Conservation (phyloP, 2,888 invertebrate species). For the Xanthostigma xanthostigma region DNA sequence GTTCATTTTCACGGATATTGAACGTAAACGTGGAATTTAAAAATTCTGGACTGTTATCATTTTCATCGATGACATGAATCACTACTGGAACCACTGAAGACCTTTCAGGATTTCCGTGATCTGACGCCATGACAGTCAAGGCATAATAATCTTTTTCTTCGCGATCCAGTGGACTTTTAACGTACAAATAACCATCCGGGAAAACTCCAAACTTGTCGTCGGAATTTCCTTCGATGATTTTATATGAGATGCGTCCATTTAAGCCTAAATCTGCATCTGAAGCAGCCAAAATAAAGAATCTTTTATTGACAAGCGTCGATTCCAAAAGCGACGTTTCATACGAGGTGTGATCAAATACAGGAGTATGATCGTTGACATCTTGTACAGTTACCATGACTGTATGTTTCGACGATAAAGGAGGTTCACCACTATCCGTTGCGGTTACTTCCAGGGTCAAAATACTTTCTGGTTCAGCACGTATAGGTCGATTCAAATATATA, state of each 20-base stretch:
- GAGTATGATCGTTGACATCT: conserved; percentile 92
- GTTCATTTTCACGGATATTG: conserved; percentile 76
- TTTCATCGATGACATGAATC: conserved; percentile 88
- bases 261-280: conserved; percentile 73
- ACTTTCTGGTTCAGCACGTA: conserved; percentile 58
- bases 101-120: conserved; percentile 61
- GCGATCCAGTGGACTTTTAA: conserved; percentile 71
- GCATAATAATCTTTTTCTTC: conserved; percentile 88
- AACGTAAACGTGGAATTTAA: conserved; percentile 82
- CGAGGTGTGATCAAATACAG: conserved; percentile 79
- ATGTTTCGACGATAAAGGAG: conserved; percentile 59
- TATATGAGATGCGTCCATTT: conserved; percentile 67
- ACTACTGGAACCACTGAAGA: conserved; percentile 82
- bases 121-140: conserved; percentile 67
- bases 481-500: conserved; percentile 69
- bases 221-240: conserved; percentile 72
- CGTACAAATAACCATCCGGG: conserved; percentile 85
- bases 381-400: conserved; percentile 55
- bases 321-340: conserved; percentile 87
- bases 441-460: conserved; percentile 60
- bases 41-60: conserved; percentile 90
- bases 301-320: conserved; percentile 77
- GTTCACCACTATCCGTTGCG: conserved; percentile 71
- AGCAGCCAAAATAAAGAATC: conserved; percentile 81
- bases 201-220: conserved; percentile 86